A percentile compares a stretch with the other conserved stretches of the same genome.
phyloP scores from a whole-genome alignment of 2,888 invertebrate species.

The Drosophila acutilabella region DNA sequence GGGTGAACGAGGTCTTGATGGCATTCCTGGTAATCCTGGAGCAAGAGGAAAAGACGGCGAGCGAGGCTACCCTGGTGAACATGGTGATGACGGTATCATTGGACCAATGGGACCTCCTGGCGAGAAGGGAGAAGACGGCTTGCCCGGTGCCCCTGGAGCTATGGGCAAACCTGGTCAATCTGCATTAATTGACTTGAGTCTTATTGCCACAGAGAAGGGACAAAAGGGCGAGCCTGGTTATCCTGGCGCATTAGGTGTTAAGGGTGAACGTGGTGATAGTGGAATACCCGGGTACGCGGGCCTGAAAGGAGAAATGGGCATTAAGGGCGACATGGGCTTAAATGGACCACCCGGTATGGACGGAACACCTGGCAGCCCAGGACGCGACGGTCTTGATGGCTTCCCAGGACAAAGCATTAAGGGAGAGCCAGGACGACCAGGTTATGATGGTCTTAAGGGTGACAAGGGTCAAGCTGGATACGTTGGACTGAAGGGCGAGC shows the following conservation, averaged over 20 bases:
- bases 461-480: slow-evolving; percentile 84
- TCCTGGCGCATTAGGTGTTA: slow-evolving; percentile 88
- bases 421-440: slow-evolving; percentile 90
- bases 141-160: slow-evolving; percentile 87
- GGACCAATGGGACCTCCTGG: slow-evolving; percentile 86
- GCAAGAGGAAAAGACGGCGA: slow-evolving; percentile 91
- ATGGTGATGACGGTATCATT: slow-evolving; percentile 89
- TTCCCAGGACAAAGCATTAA: slow-evolving; percentile 89
- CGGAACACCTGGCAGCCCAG: slow-evolving; percentile 89
- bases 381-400: slow-evolving; percentile 89
- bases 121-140: slow-evolving; percentile 85
- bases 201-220: slow-evolving; percentile 87
- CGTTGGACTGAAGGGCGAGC: slow-evolving; percentile 87
- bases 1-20: slow-evolving; percentile 91
- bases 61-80: slow-evolving; percentile 88
- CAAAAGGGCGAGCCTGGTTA: slow-evolving; percentile 89
- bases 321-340: slow-evolving; percentile 89
- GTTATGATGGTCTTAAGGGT: slow-evolving; percentile 87
- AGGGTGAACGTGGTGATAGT: slow-evolving; percentile 89
- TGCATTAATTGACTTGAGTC: slow-evolving; percentile 86
- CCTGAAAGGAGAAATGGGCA: slow-evolving; percentile 89
- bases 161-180: slow-evolving; percentile 89
- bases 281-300: slow-evolving; percentile 91
- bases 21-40: slow-evolving; percentile 89
- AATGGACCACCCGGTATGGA: slow-evolving; percentile 90